Percentiles rank a stretch among this genome's conserved stretches.
Evolutionary conservation across 2,797 vertebrate species (phyloP).

Genomic region (Echeneis naucrates): DNA sequence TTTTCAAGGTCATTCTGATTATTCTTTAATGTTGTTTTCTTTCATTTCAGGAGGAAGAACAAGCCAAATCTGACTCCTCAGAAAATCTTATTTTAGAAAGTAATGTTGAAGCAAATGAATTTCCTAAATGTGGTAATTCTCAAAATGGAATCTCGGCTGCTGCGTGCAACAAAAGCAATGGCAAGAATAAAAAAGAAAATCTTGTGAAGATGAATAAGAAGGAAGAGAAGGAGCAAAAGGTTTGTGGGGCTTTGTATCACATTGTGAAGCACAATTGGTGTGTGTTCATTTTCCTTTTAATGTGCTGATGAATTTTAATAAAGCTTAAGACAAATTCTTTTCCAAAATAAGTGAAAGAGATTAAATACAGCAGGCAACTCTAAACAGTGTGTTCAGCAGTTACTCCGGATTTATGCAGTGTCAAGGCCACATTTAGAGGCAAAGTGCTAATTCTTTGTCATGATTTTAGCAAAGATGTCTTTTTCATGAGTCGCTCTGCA

Average conservation of each 20-base stretch:
- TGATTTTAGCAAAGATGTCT: background rate
- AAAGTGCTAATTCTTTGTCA: background rate
- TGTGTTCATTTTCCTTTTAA: background rate
- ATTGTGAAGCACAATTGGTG: background rate
- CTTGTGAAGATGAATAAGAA: constrained; percentile 27
- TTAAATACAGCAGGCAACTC: background rate
- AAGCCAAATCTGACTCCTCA: constrained; percentile 54
- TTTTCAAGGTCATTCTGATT: background rate
- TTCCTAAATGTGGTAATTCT: constrained; percentile 5
- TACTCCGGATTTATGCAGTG: background rate
- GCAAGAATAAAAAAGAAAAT: constrained; percentile 36
- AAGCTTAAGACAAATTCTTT: too few relatives aligned
- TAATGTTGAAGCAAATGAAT: constrained; percentile 33
- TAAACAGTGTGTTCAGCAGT: background rate
- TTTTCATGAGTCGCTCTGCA: background rate
- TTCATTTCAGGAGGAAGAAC: constrained; percentile 62
- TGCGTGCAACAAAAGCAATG: constrained; percentile 18
- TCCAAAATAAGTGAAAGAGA: too few relatives aligned
- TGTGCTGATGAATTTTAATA: background rate
- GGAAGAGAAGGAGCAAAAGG: constrained; percentile 63
- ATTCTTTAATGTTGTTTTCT: background rate
- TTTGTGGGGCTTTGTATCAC: constrained; percentile 42
- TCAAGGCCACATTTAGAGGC: background rate
- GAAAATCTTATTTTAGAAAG: constrained; percentile 50
- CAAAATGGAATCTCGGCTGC: constrained; percentile 3